Percentiles rank a stretch among this genome's conserved stretches.
These are phyloP conservation scores for Drosophila quinaria DNA, from an alignment of 2,888 invertebrate genomes.

Conservation along the genomic window DNA sequence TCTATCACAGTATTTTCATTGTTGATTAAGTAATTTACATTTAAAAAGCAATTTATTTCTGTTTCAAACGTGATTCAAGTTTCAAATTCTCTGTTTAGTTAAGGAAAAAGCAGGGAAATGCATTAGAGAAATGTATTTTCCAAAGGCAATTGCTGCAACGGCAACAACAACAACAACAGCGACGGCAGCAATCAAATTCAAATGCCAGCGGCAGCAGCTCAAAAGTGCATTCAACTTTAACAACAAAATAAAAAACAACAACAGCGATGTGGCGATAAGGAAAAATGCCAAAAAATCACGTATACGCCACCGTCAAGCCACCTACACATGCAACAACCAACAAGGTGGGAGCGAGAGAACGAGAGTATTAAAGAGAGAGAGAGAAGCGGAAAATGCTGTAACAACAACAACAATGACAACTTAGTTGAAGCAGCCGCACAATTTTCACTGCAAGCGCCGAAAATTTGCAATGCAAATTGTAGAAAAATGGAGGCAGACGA, in stretches of 20 bases:
- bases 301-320: slow-evolving; percentile 62
- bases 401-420: slow-evolving; percentile 27
- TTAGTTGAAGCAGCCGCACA: slow-evolving; percentile 40
- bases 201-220: slow-evolving; percentile 46
- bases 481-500: slow-evolving; percentile 49
- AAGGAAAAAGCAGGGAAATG: slow-evolving; percentile 25
- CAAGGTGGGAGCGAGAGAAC: slow-evolving; percentile 5
- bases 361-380: slow-evolving; percentile 2
- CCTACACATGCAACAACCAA: slow-evolving; percentile 32
- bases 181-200: slow-evolving; percentile 52
- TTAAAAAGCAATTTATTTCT: slow-evolving; percentile 11
- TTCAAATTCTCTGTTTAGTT: background rate
- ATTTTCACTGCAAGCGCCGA: slow-evolving; percentile 73
- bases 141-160: slow-evolving; percentile 15
- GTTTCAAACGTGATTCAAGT: slow-evolving; percentile 2
- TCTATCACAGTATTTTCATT: background rate
- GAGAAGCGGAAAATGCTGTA: slow-evolving; percentile 1
- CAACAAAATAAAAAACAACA: slow-evolving; percentile 30
- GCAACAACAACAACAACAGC: background rate
- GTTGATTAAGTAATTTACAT: slow-evolving; percentile 8
- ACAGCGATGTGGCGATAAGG: slow-evolving; percentile 53
- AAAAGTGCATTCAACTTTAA: slow-evolving; percentile 63
- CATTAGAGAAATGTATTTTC: slow-evolving; percentile 28
- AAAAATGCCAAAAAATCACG: slow-evolving; percentile 67
- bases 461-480: slow-evolving; percentile 80